Conservation (phyloP, 2,888 invertebrate genomes). For the Euproctis similis region DNA sequence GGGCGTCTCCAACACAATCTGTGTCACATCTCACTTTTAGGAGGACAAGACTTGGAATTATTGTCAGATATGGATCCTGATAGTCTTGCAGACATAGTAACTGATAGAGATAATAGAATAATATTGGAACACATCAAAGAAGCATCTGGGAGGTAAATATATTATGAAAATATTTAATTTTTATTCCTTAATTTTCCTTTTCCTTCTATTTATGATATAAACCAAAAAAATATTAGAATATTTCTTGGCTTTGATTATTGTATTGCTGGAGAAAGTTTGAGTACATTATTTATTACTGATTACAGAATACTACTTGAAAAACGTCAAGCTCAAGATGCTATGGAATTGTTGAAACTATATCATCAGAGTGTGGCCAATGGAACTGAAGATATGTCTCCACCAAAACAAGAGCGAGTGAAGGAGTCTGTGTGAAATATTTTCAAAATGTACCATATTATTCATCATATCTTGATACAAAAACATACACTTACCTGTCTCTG, state of each 20-base stretch:
- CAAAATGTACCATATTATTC: slow-evolving; percentile 7
- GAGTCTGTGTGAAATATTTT: slow-evolving; percentile 13
- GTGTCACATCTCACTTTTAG: slow-evolving; percentile 88
- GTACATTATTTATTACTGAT: slow-evolving; percentile 10
- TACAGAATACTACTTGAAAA: slow-evolving; percentile 84
- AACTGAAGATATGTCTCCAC: slow-evolving; percentile 63
- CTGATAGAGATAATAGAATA: slow-evolving; percentile 81
- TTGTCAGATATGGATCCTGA: slow-evolving; percentile 94
- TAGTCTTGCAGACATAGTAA: slow-evolving; percentile 87
- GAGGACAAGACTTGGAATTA: slow-evolving; percentile 88
- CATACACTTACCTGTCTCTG: no score
- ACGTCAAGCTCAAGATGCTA: slow-evolving; percentile 89
- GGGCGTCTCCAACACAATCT: slow-evolving; percentile 86
- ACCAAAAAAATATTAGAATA: background rate
- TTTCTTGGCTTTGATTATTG: background rate
- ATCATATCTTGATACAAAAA: slow-evolving; percentile 20
- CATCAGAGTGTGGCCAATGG: slow-evolving; percentile 74
- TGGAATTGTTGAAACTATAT: slow-evolving; percentile 88
- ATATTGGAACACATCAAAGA: slow-evolving; percentile 89
- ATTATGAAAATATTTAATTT: no score
- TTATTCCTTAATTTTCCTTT: no score
- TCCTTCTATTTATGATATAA: no score
- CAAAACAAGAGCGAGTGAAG: slow-evolving; percentile 66
- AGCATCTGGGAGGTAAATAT: slow-evolving; percentile 82
- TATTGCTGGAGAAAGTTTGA: background rate